Conservation (phyloP, 2,113 vertebrate genomes). For the Varanus salvator region DNA sequence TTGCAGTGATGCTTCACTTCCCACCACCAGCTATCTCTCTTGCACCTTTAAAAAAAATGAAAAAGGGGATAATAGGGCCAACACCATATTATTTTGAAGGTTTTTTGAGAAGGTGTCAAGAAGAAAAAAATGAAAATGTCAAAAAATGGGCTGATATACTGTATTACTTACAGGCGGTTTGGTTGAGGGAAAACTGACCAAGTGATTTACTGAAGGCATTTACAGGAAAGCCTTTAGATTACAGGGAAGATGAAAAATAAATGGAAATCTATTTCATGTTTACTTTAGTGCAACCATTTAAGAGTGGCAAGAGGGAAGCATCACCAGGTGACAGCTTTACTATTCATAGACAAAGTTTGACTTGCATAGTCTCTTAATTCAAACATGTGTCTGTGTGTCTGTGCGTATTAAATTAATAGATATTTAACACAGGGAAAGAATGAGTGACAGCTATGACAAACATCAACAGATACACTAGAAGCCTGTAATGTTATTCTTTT, state of each 20-base stretch:
- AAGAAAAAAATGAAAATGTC: constrained; percentile 80
- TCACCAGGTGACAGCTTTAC: constrained; percentile 65
- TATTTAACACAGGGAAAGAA: constrained; percentile 9
- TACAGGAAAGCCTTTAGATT: constrained; percentile 76
- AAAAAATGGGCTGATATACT: constrained; percentile 77
- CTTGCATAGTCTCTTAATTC: constrained; percentile 58
- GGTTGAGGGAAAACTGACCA: constrained; percentile 78
- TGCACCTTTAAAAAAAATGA: background rate
- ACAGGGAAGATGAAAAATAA: constrained; percentile 81
- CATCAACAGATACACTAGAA: background rate
- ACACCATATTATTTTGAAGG: constrained; percentile 72
- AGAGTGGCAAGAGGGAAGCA: constrained; percentile 69
- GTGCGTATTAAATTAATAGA: background rate
- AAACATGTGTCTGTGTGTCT: constrained; percentile 38
- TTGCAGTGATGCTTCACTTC: constrained; percentile 48
- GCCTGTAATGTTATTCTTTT: background rate
- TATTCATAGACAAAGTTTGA: constrained; percentile 61
- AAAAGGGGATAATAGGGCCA: constrained; percentile 76
- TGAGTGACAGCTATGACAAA: background rate
- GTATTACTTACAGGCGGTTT: constrained; percentile 77
- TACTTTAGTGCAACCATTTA: constrained; percentile 75
- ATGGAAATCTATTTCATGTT: constrained; percentile 77
- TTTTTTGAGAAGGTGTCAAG: constrained; percentile 76
- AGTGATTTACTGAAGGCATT: constrained; percentile 82
- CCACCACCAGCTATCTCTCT: background rate